Evolutionary conservation across 1,140 invertebrate species (phyloP).

Genomic region (Subanguina moxae): DNA sequence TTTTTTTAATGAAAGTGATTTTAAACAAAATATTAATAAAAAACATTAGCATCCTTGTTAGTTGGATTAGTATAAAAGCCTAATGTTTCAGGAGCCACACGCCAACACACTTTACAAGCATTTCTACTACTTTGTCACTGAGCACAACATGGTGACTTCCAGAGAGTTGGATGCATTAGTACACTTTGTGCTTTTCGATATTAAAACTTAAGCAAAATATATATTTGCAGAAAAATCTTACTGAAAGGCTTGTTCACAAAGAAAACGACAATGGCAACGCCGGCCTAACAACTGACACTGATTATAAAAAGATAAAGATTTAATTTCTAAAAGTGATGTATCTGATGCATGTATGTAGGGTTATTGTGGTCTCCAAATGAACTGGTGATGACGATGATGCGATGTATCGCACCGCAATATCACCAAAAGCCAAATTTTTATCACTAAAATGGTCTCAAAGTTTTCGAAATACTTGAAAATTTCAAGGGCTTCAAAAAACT

Average conservation of each 20-base stretch:
- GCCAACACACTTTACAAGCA: constrained; percentile 95
- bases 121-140: constrained; percentile 87
- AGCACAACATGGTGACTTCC: constrained; percentile 77
- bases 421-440: too few relatives aligned
- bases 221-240: constrained; percentile 31
- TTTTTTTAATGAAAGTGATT: neutral
- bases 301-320: too few relatives aligned
- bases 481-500: too few relatives aligned
- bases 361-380: too few relatives aligned
- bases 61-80: constrained; percentile 14
- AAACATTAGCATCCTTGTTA: too few relatives aligned
- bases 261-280: neutral
- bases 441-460: too few relatives aligned
- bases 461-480: too few relatives aligned
- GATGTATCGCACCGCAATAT: too few relatives aligned
- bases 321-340: too few relatives aligned
- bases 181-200: neutral
- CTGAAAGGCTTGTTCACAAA: constrained; percentile 26
- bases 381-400: too few relatives aligned
- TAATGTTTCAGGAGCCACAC: constrained; percentile 76
- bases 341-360: too few relatives aligned
- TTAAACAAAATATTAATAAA: neutral
- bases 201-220: neutral
- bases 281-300: neutral
- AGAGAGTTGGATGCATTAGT: constrained; percentile 81